Conservation (phyloP, 2,113 vertebrate genomes). For the Hippocampus barbouri region DNA sequence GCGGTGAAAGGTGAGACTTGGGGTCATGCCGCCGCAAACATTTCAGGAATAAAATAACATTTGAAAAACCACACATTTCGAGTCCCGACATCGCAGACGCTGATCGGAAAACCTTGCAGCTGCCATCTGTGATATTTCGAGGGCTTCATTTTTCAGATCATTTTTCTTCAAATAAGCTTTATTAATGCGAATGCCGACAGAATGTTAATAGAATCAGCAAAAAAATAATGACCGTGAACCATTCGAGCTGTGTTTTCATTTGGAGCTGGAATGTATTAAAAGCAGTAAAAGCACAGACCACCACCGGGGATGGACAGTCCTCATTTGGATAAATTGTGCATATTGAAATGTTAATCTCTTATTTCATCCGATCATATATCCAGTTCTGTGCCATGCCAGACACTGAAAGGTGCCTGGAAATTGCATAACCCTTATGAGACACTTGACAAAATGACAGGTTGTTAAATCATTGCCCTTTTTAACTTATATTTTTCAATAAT, state of each 20-base stretch:
- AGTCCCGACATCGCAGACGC: constrained; percentile 30
- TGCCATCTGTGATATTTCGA: constrained; percentile 36
- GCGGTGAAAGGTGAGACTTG: constrained; percentile 47
- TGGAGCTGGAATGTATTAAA: constrained; percentile 15
- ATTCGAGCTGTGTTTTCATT: constrained; percentile 39
- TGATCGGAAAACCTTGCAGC: constrained; percentile 31
- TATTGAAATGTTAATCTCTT: neutral
- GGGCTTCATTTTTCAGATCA: constrained; percentile 25
- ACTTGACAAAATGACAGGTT: neutral
- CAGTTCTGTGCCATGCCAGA: neutral
- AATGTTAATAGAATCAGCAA: constrained; percentile 39
- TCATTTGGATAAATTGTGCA: neutral
- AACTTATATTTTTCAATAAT: no score
- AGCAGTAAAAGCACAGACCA: neutral
- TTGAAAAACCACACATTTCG: constrained; percentile 25
- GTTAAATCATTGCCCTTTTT: no score
- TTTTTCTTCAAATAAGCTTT: constrained; percentile 32
- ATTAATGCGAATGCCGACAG: constrained; percentile 34
- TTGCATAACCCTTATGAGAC: neutral
- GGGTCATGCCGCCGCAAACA: constrained; percentile 37
- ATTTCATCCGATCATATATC: neutral
- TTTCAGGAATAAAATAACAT: constrained; percentile 39
- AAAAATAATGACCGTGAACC: constrained; percentile 46
- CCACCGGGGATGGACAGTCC: neutral
- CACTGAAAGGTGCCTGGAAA: neutral